Percentiles rank a stretch among this genome's conserved stretches.
Conservation (phyloP, 2,797 vertebrate genomes). For the Hyperoplus immaculatus region DNA sequence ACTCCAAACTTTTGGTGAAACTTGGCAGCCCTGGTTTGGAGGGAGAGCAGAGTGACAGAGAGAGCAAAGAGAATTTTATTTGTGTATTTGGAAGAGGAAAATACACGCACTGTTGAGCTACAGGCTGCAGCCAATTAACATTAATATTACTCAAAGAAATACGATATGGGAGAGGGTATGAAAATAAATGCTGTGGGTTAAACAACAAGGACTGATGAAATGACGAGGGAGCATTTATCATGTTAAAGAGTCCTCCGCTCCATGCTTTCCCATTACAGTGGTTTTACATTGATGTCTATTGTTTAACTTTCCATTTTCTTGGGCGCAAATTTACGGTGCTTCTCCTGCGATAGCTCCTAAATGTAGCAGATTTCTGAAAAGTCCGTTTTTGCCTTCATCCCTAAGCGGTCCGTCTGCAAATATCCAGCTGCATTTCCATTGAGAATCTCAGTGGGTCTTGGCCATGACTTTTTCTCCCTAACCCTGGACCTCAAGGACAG, state of each 20-base stretch:
- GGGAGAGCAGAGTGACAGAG: too few relatives aligned
- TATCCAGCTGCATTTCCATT: constrained; percentile 40
- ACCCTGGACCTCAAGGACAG: constrained; percentile 31
- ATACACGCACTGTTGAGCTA: too few relatives aligned
- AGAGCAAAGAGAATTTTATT: too few relatives aligned
- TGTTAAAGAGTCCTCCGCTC: constrained; percentile 47
- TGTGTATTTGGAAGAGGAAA: too few relatives aligned
- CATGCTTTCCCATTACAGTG: constrained; percentile 35
- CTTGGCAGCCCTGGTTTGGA: too few relatives aligned
- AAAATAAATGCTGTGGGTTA: too few relatives aligned
- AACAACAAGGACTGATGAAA: constrained; percentile 44
- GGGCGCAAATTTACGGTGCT: constrained; percentile 44
- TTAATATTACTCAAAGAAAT: too few relatives aligned
- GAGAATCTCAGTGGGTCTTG: constrained; percentile 5
- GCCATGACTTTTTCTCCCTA: constrained; percentile 20
- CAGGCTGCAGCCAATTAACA: too few relatives aligned
- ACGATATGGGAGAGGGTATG: too few relatives aligned
- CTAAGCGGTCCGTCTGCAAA: constrained; percentile 15
- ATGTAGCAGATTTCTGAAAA: constrained; percentile 30
- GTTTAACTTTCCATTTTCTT: constrained; percentile 48
- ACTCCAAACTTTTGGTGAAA: too few relatives aligned
- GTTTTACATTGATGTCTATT: constrained; percentile 59
- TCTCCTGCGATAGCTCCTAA: constrained; percentile 16
- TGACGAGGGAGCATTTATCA: constrained; percentile 67
- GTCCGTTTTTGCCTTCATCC: constrained; percentile 19